Evolutionary conservation across 2,113 vertebrate genomes (phyloP).

Genomic region (Myanophis thanlyinensis): DNA sequence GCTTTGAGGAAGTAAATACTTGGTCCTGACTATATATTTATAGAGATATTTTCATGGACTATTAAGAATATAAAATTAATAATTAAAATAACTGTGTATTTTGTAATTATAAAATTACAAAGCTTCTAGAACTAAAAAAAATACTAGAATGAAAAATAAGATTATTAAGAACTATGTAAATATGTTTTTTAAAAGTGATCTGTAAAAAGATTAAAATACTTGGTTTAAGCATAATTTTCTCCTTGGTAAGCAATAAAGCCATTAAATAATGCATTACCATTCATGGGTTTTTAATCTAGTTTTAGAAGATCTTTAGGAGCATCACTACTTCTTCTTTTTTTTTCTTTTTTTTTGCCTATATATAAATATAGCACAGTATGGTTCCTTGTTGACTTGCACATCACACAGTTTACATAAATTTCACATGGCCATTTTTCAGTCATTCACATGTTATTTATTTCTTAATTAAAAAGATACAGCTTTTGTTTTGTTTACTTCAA

Average conservation of each 20-base stretch:
- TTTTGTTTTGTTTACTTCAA: neutral
- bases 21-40: neutral
- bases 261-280: conserved; percentile 9
- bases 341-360: conserved; percentile 32
- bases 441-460: conserved; percentile 23
- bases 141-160: neutral
- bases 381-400: conserved; percentile 57
- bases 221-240: neutral
- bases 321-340: conserved; percentile 31
- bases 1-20: neutral
- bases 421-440: conserved; percentile 21
- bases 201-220: neutral
- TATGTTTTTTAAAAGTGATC: neutral
- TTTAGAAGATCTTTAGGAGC: conserved; percentile 22
- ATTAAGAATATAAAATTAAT: neutral
- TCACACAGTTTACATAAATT: conserved; percentile 32
- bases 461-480: neutral
- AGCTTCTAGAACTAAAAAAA: neutral
- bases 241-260: conserved; percentile 39
- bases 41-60: neutral
- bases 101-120: conserved; percentile 7
- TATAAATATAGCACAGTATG: neutral
- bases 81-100: neutral
- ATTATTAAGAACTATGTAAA: neutral
- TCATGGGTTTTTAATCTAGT: conserved; percentile 37